phyloP scores from a whole-genome alignment of 2,113 vertebrate genomes.

The Neogale vison region DNA sequence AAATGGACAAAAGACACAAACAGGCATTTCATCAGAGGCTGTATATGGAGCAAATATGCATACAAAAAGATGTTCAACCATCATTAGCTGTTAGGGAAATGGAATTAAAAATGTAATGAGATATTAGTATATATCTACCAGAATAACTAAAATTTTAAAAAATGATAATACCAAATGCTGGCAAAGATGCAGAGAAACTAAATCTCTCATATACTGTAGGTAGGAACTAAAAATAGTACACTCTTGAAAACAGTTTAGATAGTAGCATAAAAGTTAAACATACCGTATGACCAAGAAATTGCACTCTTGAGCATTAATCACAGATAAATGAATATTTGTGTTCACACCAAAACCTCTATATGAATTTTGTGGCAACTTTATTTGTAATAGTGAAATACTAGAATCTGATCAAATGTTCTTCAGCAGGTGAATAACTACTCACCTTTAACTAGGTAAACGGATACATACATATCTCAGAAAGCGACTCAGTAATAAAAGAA shows the following conservation, averaged over 20 bases:
- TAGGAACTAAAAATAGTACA: neutral
- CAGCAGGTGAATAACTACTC: neutral
- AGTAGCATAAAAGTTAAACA: neutral
- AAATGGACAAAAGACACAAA: neutral
- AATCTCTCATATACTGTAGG: neutral
- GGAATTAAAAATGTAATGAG: neutral
- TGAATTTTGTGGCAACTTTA: neutral
- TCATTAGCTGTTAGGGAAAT: neutral
- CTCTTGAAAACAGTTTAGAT: neutral
- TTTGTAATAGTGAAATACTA: neutral
- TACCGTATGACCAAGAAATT: neutral
- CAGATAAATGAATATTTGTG: neutral
- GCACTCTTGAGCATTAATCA: neutral
- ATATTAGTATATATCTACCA: neutral
- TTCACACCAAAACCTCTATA: neutral
- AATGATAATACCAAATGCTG: neutral
- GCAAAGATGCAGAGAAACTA: neutral
- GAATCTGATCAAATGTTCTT: neutral
- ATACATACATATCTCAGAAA: neutral
- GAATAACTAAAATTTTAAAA: neutral
- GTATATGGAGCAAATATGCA: neutral
- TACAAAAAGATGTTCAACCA: neutral
- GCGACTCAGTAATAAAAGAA: neutral
- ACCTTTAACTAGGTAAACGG: neutral
- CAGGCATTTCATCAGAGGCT: neutral